A percentile compares a stretch with the other conserved stretches of the same genome.
Evolutionary conservation across 2,113 vertebrate genomes (phyloP).

Genomic region (Xenopus laevis): DNA sequence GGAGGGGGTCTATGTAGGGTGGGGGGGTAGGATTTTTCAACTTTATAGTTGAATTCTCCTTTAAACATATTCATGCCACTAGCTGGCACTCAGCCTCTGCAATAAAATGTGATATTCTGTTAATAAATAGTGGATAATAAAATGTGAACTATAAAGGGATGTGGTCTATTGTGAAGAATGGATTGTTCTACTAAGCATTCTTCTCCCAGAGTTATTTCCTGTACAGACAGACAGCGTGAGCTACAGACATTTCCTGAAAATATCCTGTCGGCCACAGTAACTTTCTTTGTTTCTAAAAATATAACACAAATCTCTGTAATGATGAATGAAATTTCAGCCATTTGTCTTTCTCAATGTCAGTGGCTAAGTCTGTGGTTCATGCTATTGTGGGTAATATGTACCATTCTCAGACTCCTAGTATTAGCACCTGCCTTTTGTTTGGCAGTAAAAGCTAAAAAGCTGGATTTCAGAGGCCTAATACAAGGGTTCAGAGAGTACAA

Average conservation of each 20-base stretch:
- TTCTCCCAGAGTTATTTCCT: constrained; percentile 41
- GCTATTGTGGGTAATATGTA: not conserved
- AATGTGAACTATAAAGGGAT: constrained; percentile 7
- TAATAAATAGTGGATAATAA: constrained; percentile 21
- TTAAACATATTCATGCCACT: no score
- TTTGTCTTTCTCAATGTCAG: not conserved
- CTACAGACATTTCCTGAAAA: constrained; percentile 43
- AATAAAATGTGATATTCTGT: constrained; percentile 32
- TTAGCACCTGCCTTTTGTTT: not conserved
- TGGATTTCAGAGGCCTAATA: not conserved
- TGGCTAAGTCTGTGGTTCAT: not conserved
- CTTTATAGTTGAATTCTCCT: no score
- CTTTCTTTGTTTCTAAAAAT: constrained; percentile 35
- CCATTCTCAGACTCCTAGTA: not conserved
- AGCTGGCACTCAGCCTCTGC: not conserved
- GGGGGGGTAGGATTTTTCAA: no score
- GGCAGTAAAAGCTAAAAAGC: not conserved
- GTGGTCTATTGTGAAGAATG: constrained; percentile 7
- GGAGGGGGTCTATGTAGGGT: no score
- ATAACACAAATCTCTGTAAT: constrained; percentile 15
- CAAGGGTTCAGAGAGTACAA: no score
- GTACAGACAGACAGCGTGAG: constrained; percentile 36
- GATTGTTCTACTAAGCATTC: constrained; percentile 27
- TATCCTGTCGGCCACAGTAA: constrained; percentile 21
- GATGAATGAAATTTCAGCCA: not conserved